Conservation (phyloP, 2,113 vertebrate genomes). For the Vireo altiloquus region DNA sequence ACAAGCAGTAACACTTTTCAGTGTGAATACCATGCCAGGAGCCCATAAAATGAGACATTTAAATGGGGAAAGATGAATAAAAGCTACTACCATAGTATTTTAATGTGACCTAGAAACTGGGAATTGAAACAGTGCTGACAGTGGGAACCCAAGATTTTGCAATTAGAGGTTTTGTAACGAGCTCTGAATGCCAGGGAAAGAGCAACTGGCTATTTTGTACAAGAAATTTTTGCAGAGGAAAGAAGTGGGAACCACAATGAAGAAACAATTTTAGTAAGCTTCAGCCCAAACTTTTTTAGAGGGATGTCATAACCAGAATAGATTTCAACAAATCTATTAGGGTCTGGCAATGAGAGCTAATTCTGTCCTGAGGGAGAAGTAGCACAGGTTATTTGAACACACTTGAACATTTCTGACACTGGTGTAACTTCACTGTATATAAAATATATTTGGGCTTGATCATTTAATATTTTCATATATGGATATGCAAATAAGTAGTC, state of each 20-base stretch:
- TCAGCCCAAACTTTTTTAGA: background rate
- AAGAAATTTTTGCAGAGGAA: background rate
- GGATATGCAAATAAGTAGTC: background rate
- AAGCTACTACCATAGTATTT: conserved; percentile 5
- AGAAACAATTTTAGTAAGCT: background rate
- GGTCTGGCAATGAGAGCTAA: background rate
- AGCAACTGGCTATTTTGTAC: background rate
- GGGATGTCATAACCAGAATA: background rate
- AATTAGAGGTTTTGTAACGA: background rate
- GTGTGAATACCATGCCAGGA: background rate
- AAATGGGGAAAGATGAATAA: background rate
- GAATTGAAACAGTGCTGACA: background rate
- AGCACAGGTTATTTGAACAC: background rate
- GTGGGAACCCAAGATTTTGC: background rate
- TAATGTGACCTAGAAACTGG: conserved; percentile 46
- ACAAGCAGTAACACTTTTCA: background rate
- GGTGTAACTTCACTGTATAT: background rate
- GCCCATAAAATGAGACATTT: background rate
- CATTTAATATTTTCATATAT: background rate
- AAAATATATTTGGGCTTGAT: background rate
- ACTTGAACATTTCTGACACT: background rate
- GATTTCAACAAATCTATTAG: background rate
- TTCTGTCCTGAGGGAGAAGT: background rate
- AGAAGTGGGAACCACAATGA: background rate
- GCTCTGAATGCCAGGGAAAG: background rate